These are phyloP conservation scores for Hanleya hanleyi DNA, from an alignment of 2,888 invertebrate genomes.

Conservation along the genomic window DNA sequence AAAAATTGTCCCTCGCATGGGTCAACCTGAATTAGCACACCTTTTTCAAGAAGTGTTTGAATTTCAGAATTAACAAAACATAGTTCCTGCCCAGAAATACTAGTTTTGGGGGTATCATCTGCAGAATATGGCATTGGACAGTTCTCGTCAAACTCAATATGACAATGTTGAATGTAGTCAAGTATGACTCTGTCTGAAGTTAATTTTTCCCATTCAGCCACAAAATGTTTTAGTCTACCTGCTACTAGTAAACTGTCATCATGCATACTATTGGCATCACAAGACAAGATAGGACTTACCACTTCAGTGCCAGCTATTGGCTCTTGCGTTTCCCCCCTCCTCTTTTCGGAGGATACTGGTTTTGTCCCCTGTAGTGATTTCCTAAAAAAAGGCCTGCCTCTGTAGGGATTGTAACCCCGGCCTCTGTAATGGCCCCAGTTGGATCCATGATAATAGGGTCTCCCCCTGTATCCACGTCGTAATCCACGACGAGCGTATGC, in stretches of 20 bases:
- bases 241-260: not conserved
- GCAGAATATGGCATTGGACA: not conserved
- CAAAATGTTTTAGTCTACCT: not conserved
- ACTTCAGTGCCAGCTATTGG: no score
- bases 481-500: no score
- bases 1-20: not conserved
- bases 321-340: no score
- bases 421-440: no score
- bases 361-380: no score
- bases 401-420: not conserved
- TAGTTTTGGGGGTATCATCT: no score
- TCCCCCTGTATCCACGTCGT: no score
- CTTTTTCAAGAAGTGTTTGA: not conserved
- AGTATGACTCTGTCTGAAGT: not conserved
- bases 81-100: no score
- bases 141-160: not conserved
- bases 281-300: no score
- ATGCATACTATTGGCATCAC: no score
- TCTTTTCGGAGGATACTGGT: not conserved
- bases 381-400: no score
- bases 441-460: no score
- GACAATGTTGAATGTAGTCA: not conserved
- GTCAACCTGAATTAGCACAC: not conserved
- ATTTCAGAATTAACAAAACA: constrained; percentile 6
- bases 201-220: not conserved